Percentiles rank a stretch among this genome's conserved stretches.
Conservation (phyloP, 2,797 vertebrate species). For the Hipposideros larvatus region DNA sequence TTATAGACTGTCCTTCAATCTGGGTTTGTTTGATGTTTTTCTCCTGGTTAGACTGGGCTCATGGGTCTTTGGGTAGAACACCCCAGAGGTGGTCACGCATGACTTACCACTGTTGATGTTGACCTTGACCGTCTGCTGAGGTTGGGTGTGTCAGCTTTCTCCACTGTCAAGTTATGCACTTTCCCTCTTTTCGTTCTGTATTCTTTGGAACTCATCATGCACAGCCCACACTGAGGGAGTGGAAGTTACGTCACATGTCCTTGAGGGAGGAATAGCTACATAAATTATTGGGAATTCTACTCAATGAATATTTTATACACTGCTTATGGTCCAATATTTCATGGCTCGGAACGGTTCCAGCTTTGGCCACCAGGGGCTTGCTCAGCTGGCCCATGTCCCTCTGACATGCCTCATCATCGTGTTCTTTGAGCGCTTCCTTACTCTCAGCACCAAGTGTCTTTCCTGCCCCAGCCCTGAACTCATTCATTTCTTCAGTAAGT, state of each 20-base stretch:
- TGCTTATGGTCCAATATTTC: neutral
- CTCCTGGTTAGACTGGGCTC: neutral
- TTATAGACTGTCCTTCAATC: neutral
- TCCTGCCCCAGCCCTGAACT: neutral
- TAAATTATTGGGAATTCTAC: neutral
- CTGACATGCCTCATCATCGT: fast-evolving
- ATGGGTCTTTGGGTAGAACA: neutral
- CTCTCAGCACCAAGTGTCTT: neutral
- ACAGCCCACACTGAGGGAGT: neutral
- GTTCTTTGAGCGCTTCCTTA: neutral
- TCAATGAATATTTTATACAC: neutral
- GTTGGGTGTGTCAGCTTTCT: neutral
- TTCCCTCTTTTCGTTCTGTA: neutral
- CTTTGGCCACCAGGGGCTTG: neutral
- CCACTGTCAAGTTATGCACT: neutral
- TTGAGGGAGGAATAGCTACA: neutral
- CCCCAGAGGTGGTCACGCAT: neutral
- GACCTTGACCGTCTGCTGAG: neutral
- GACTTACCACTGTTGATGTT: neutral
- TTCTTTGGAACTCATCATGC: neutral
- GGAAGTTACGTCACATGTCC: neutral
- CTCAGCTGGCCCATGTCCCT: neutral
- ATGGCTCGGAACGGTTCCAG: neutral
- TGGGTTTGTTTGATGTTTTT: neutral
- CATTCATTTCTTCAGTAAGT: neutral